These are phyloP conservation scores for Pachyuromys duprasi DNA, from an alignment of 2,797 vertebrate species.

Conservation along the genomic window DNA sequence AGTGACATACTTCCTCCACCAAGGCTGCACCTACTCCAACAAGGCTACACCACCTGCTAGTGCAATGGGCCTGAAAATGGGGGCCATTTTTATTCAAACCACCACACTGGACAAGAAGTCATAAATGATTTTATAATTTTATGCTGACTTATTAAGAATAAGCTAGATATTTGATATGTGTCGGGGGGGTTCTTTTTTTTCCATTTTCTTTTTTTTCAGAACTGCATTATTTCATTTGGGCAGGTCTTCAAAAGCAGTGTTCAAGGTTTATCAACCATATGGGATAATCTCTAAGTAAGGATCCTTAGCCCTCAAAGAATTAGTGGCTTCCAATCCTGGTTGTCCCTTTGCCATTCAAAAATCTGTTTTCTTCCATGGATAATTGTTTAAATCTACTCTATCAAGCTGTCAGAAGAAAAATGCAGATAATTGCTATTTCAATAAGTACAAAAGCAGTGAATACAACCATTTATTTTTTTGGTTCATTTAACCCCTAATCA, in stretches of 20 bases:
- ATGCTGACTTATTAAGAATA: conserved; percentile 40
- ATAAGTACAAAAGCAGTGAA: conserved; percentile 84
- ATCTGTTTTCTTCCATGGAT: conserved; percentile 70
- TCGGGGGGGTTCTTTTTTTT: background rate
- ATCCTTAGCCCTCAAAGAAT: conserved; percentile 57
- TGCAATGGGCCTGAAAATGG: background rate
- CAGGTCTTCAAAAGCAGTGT: conserved; percentile 10
- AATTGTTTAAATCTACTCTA: conserved; percentile 80
- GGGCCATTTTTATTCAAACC: background rate
- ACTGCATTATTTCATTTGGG: conserved; percentile 15
- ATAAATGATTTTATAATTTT: conserved; percentile 6
- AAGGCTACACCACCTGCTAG: background rate
- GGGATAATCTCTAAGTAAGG: conserved; percentile 40
- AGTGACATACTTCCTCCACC: background rate
- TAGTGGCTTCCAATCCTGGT: conserved; percentile 47
- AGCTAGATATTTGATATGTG: background rate
- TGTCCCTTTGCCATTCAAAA: conserved; percentile 80
- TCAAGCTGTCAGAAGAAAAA: conserved; percentile 78
- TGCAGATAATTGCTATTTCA: conserved; percentile 80
- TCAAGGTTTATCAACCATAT: conserved; percentile 18
- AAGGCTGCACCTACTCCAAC: background rate
- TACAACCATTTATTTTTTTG: conserved; percentile 85
- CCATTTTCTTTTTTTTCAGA: background rate
- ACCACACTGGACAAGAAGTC: background rate
- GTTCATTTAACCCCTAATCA: conserved; percentile 89